A percentile compares a stretch with the other conserved stretches of the same genome.
Evolutionary conservation across 2,113 vertebrate genomes (phyloP).

Genomic region (Meleagris gallopavo): DNA sequence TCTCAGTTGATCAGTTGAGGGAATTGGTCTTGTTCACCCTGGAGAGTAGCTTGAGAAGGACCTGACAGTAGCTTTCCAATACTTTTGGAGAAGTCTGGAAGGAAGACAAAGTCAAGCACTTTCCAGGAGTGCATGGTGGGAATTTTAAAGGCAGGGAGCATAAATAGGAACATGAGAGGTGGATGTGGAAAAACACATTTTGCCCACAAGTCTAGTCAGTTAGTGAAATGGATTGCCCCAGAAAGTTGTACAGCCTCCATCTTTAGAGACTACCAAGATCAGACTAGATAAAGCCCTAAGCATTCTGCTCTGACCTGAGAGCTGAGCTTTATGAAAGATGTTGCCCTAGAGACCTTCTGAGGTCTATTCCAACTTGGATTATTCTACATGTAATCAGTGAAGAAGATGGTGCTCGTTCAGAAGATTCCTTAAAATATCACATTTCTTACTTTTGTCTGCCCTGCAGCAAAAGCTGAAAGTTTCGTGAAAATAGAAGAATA

Average conservation of each 20-base stretch:
- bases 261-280: neutral
- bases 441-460: neutral
- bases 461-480: neutral
- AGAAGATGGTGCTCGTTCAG: neutral
- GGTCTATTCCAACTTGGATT: neutral
- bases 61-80: neutral
- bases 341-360: neutral
- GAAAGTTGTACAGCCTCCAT: neutral
- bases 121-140: accelerated
- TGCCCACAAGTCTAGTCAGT: neutral
- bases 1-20: neutral
- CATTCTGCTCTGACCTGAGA: neutral
- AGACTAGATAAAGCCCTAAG: neutral
- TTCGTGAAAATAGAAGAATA: neutral
- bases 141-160: neutral
- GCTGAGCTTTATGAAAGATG: neutral
- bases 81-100: neutral
- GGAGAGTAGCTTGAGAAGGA: neutral
- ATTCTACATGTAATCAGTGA: neutral
- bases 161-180: neutral
- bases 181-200: accelerated
- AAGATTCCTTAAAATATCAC: neutral
- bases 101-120: neutral
- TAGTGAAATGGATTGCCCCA: neutral
- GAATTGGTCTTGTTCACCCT: neutral